Percentiles rank a stretch among this genome's conserved stretches.
phyloP scores from a whole-genome alignment of 92 coral and sea anemone genomes.

The Epizoanthus scotinus region DNA sequence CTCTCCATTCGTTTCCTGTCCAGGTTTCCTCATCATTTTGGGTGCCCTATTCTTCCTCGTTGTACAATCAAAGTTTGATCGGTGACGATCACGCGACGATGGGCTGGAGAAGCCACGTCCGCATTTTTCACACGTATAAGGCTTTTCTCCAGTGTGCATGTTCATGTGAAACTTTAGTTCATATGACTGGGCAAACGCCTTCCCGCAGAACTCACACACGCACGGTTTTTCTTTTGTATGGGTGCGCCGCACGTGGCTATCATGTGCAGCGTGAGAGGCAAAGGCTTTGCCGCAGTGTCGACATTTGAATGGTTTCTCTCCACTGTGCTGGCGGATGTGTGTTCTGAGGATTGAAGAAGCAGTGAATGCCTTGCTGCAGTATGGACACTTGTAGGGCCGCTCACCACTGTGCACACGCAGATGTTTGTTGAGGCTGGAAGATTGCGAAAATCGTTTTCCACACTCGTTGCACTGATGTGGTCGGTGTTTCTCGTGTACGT shows the following conservation, averaged over 20 bases:
- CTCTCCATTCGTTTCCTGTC: constrained; percentile 32
- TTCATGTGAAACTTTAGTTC: constrained; percentile 97
- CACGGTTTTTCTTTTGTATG: constrained; percentile 99
- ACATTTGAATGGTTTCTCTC: constrained; percentile 98
- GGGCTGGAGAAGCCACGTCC: constrained; percentile 99
- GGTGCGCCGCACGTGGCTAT: constrained; percentile 98
- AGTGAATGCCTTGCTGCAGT: constrained; percentile 94
- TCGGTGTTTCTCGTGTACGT: constrained; percentile 99
- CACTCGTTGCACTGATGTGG: constrained; percentile 97
- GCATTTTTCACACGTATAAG: constrained; percentile 93
- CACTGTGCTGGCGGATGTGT: constrained; percentile 96
- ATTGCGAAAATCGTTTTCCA: constrained; percentile 96
- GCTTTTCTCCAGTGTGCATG: constrained; percentile 98
- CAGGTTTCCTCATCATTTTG: constrained; percentile 75
- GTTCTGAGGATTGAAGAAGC: constrained; percentile 96
- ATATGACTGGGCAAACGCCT: constrained; percentile 98
- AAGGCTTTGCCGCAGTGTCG: constrained; percentile 98
- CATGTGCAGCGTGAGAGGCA: constrained; percentile 99
- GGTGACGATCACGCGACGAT: constrained; percentile 97
- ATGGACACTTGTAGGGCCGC: constrained; percentile 97
- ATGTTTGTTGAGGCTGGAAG: constrained; percentile 95
- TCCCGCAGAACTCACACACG: constrained; percentile 95
- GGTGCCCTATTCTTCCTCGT: constrained; percentile 93
- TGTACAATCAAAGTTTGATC: constrained; percentile 97
- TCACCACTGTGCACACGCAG: constrained; percentile 98